Base-by-base conservation (phyloP, 2,113 vertebrate species). In the Rallus limicola region DNA sequence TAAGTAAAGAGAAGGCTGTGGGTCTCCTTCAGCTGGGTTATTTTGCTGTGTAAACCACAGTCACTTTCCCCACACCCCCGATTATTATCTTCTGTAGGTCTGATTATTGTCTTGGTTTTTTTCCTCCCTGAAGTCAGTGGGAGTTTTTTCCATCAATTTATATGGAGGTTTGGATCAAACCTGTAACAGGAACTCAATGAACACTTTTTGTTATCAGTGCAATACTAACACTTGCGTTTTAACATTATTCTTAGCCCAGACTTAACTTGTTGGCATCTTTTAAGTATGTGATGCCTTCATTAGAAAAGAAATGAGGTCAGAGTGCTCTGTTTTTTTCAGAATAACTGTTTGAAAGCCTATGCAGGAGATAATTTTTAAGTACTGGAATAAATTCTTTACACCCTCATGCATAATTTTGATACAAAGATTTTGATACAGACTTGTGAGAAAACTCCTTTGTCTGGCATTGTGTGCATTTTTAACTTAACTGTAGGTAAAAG, bases 371-470 rank as follows among this genome's bases (percentile, higher is more conserved):
- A 50, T 86, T 95, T 94, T 96, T 92, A 84, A 92, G 42, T 88
- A 87, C 64, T 31, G 64, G 48, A 25, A 28, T 92, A 75, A 93
- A 91, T 40, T 90, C 59, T 94, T 86, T 91, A 25, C 91, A 59
- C 48, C 52, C 58, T 64, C 34, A 80, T 65, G 48, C 63, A 50
- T 96, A 88, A 95, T 86, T 91, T 97, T 96, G 88, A 86, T 96
- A 93, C 81, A 64, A 58, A 76, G 34, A 91, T 97, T 97, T 96
- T 89, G 88, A 84, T 93, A 74, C 4, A 2, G 94, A 91, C 62
- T 62, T 94, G 55, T 38, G 69, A 86, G 36, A 44, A 87, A 80
- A 67, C 24, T 86, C 23, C 10, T 84, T 95, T 1, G 1, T 82
- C 74, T 48, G 48, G 21, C 48, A 48, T 48, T 48, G 48, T 48